Base-by-base conservation (phyloP, 2,888 invertebrate genomes). In the Torymus auratus region DNA sequence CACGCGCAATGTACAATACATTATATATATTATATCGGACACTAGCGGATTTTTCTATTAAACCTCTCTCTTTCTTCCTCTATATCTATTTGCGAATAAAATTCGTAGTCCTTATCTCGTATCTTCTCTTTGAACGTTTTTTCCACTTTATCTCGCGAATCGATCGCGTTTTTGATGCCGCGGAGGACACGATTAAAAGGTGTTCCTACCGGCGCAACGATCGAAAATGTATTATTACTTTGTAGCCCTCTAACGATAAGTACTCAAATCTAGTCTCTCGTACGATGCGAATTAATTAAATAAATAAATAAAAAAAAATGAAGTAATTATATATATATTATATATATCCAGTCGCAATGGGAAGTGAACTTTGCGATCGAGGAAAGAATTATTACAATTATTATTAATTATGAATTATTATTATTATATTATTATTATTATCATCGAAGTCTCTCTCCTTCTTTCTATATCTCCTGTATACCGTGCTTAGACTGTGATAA, bases 241-340 rank as follows among this genome's bases (percentile, higher is more conserved):
- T 74, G 75, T 80, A 82, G 84, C 87, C 82, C 84, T 86, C 83
- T 88, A 88, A 88, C 85, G 85, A 87, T 90, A 90, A 91, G 90
- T 88, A 90, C 90, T 91, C 88, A 86, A 90, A 87, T 91, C 91
- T 91, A 91, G 91, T 91, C 91, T 7, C 89, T 89, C 87, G 89
- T 88, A 88, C 77, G 80, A 82, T 77, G 77, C 82, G 82, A 82
- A 80, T 82, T 79, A 70, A 73, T 62, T 77, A 78, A 61, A 74
- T 68, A 10, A 41, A 41, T 41, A 41, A 20, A 4, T 60, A 52
- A 55, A 60, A 52, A 58, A 50, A 41, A 41, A 10, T 41, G 41
- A 41, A 41, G 41, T 41, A 41, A 41, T 41, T 41, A 28, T 28
- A 20, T 28, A 41, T 41, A 20, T 41, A 10, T 41, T 28, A 20